phyloP scores from a whole-genome alignment of 1,140 invertebrate genomes.

The Helicorthomorpha holstii region DNA sequence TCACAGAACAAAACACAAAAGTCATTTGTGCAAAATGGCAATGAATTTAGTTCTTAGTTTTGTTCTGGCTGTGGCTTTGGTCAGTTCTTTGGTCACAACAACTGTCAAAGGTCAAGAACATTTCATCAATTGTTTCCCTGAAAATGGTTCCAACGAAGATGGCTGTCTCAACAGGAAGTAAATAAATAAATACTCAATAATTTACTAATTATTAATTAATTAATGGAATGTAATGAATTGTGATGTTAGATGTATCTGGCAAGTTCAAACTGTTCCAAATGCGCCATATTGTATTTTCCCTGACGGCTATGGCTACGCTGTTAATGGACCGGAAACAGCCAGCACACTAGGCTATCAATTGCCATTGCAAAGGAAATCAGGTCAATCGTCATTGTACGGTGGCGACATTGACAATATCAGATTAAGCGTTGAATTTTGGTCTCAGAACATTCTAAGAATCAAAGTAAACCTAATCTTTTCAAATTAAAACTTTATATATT shows the following conservation, averaged over 20 bases:
- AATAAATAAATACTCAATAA: neutral
- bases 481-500: neutral
- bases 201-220: neutral
- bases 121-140: neutral
- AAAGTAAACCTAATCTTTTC: conserved; percentile 4
- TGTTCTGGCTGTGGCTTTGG: too few species aligned
- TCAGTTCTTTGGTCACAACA: too few species aligned
- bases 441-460: conserved; percentile 6
- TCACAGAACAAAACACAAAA: too few species aligned
- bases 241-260: neutral
- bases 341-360: conserved; percentile 7
- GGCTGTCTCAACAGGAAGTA: neutral
- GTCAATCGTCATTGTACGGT: conserved; percentile 8
- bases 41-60: too few species aligned
- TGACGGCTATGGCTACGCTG: conserved; percentile 10
- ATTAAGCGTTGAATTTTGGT: conserved; percentile 7
- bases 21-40: too few species aligned
- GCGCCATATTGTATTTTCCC: conserved; percentile 11
- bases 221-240: neutral
- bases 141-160: neutral
- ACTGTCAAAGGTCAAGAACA: neutral
- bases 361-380: conserved; percentile 1
- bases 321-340: conserved; percentile 1
- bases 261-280: neutral
- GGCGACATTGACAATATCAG: conserved; percentile 8